Base-by-base conservation (phyloP, 1,140 invertebrate species). In the Goniozus legneri region DNA sequence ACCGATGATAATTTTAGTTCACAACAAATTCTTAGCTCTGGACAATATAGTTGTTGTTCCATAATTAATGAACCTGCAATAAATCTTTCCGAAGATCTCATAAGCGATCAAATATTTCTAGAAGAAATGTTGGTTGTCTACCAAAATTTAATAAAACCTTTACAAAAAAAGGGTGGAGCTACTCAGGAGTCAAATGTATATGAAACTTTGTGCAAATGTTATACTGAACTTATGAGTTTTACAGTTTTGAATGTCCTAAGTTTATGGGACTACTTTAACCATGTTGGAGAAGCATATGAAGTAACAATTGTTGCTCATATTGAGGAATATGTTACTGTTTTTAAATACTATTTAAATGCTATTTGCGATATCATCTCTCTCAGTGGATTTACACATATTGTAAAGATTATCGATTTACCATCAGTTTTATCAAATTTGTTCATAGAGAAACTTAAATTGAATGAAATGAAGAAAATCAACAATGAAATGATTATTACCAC, bases 291-390 rank as follows among this genome's bases (percentile, higher is more conserved):
- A 68, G 54, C 77, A 8, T 80, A 81, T 61, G 81, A 85, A 69
- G 79, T 88, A 49, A 73, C 80, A 7, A 77, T 89, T 47, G 77
- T 91, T 49, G 80, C 80, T 61, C 82, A 85, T 70, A 79, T 83
- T 66, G 83, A 86, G 41, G 85, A 90, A 67, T 85, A 82, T 71
- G 80, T 88, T 50, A 77, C 79, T 50, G 76, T 87, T 22, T 91
- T 88, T 62, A 82, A 81, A 61, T 80, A 80, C 56, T 93, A 91
- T 76, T 80, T 87, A 33, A 78, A 81, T 62, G 76, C 79, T 47
- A 78, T 91, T 64, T 87, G 87, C 67, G 86, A 91, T 76, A 76
- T 90, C 44, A 81, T 88, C 55, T 83, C 84, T 54, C 78, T 87
- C 44, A 81, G 81, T 60, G 87, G 86, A 44, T 88, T 88, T 73